Evolutionary conservation across 2,888 invertebrate genomes (phyloP).

Genomic region (Lymantria monacha): DNA sequence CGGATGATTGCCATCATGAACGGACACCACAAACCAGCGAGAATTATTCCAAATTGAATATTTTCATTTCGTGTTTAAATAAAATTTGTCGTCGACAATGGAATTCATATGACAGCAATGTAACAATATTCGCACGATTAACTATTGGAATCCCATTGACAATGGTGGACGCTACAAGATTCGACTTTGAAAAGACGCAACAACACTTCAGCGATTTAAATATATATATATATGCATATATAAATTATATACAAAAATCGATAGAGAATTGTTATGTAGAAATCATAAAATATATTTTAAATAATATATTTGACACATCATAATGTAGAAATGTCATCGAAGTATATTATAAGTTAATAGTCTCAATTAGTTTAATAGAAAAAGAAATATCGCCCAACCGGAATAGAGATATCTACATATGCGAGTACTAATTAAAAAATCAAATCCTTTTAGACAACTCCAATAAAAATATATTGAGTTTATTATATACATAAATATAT

Average conservation of each 20-base stretch:
- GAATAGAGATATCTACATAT: conserved; percentile 34
- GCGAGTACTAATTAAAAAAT: conserved; percentile 10
- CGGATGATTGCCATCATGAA: too few species aligned
- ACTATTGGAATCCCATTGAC: too few species aligned
- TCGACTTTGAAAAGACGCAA: too few species aligned
- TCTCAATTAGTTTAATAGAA: conserved; percentile 30
- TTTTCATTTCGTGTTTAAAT: too few species aligned
- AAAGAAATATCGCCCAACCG: conserved; percentile 21
- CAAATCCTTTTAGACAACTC: conserved; percentile 15
- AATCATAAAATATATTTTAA: neutral
- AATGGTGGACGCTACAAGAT: too few species aligned
- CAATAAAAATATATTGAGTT: neutral
- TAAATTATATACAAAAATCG: neutral
- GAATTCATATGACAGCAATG: too few species aligned
- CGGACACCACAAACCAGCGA: too few species aligned
- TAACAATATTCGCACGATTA: too few species aligned
- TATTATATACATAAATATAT: conserved; percentile 4
- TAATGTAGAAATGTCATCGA: conserved; percentile 28
- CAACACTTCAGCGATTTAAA: too few species aligned
- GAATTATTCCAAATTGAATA: too few species aligned
- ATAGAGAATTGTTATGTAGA: neutral
- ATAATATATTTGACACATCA: conserved; percentile 20
- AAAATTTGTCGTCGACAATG: too few species aligned
- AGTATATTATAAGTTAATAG: conserved; percentile 32
- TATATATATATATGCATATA: too few species aligned